Percentiles rank a stretch among this genome's conserved stretches.
phyloP scores from a whole-genome alignment of 2,113 vertebrate species.

The Oncorhynchus tshawytscha region DNA sequence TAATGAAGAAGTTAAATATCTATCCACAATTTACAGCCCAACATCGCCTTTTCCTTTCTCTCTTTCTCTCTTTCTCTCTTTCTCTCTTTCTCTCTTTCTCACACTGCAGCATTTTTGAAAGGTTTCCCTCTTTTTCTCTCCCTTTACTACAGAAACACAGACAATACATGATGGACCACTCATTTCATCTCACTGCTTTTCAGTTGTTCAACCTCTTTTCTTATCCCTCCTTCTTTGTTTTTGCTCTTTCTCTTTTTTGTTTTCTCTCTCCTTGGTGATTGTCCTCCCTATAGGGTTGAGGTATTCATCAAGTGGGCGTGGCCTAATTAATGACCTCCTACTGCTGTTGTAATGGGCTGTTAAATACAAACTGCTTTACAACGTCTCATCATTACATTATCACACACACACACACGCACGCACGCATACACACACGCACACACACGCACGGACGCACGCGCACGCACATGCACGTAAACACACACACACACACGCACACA shows the following conservation, averaged over 20 bases:
- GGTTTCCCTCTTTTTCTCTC: slow-evolving; percentile 46
- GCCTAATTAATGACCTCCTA: background rate
- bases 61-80: background rate
- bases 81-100: no score
- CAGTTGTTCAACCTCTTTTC: background rate
- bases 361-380: slow-evolving; percentile 2
- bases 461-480: fast-evolving
- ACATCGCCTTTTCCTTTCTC: background rate
- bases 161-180: background rate
- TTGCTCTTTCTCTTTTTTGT: background rate
- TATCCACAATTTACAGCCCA: background rate
- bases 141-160: background rate
- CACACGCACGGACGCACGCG: no score
- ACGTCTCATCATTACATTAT: slow-evolving; percentile 1
- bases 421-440: no score
- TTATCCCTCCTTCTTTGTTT: slow-evolving; percentile 9
- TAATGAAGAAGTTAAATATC: background rate
- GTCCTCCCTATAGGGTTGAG: background rate
- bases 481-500: background rate
- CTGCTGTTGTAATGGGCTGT: slow-evolving; percentile 4
- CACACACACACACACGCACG: background rate
- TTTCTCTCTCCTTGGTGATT: background rate
- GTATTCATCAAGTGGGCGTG: background rate
- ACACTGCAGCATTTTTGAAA: background rate
- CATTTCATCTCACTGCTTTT: background rate